Base-by-base conservation (phyloP, 2,113 vertebrate genomes). In the Arothron firmamentum region DNA sequence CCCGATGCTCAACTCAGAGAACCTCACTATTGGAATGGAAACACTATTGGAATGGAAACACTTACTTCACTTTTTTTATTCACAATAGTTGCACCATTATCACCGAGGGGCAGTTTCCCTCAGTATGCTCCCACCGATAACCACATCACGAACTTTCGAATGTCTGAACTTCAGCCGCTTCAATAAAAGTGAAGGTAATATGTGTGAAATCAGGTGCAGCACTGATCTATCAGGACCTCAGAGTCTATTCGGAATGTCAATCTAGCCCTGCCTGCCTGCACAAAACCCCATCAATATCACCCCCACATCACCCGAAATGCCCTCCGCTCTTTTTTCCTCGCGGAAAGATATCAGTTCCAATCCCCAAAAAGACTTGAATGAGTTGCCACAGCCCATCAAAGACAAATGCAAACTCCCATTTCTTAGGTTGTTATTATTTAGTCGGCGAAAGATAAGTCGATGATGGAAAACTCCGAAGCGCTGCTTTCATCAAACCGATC, bases 171-270 rank as follows among this genome's bases (percentile, higher is more conserved):
- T 31, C 28, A 6, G 8, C 28, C 5, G 77, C 77, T 70, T 82
- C 61, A 72, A 47, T 67, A 56, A 76, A 65, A 83, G 62, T 77
- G 56, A 78, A 76, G 75, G 68, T 59, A 75, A 53, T 31, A 31
- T 64, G 60, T 66, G 60, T 69, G 79, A 67, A 79, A 64, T 80
- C 71, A 67, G 66, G 75, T 75, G 71, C 75, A 62, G 79, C 66
- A 86, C 72, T 83, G 84, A 90, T 82, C 74, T 75, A 77, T 63
- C 59, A 60, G 65, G 67, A 65, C 53, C 78, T 61, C 64, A 13
- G 69, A 64, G 57, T 67, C 64, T 62, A 71, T 85, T 78, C 75
- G 65, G 70, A 78, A 66, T 84, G 77, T 85, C 71, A 74, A 72
- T 87, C 85, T 80, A 78, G 72, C 69, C 52, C 52, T 62, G 31